Percentiles rank a stretch among this genome's conserved stretches.
Evolutionary conservation across 1,140 invertebrate species (phyloP).

Genomic region (Saxidomus purpurata): DNA sequence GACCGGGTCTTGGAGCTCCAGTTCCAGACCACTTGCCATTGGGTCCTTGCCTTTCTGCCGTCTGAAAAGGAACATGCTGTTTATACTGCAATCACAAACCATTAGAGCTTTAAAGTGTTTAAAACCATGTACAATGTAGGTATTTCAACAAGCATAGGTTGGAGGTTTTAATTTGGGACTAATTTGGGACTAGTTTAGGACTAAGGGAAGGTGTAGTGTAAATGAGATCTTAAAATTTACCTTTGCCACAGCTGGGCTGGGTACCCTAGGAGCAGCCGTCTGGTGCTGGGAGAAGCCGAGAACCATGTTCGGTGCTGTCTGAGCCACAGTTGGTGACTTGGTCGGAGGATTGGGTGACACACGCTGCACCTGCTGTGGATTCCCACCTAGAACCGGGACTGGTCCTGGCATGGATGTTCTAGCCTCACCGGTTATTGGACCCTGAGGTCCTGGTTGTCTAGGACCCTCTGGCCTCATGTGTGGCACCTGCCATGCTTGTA

Average conservation of each 20-base stretch:
- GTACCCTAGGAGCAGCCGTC: constrained; percentile 58
- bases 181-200: no score
- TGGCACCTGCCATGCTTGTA: constrained; percentile 43
- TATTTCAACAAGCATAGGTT: no score
- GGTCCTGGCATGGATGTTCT: constrained; percentile 59
- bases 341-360: constrained; percentile 73
- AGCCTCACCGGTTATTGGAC: constrained; percentile 32
- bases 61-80: constrained; percentile 54
- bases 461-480: constrained; percentile 31
- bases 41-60: constrained; percentile 62
- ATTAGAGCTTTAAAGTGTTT: no score
- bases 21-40: constrained; percentile 53
- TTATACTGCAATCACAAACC: no score
- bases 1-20: constrained; percentile 6
- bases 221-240: constrained; percentile 48
- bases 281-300: constrained; percentile 67
- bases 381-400: constrained; percentile 55
- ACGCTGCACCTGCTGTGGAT: constrained; percentile 59
- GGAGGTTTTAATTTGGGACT: no score
- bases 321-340: constrained; percentile 75
- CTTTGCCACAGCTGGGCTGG: constrained; percentile 68
- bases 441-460: constrained; percentile 48
- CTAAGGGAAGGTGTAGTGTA: no score
- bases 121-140: no score
- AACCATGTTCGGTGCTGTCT: constrained; percentile 74